These are phyloP conservation scores for Pediacus dermestoides DNA, from an alignment of 2,888 invertebrate species.

Conservation along the genomic window DNA sequence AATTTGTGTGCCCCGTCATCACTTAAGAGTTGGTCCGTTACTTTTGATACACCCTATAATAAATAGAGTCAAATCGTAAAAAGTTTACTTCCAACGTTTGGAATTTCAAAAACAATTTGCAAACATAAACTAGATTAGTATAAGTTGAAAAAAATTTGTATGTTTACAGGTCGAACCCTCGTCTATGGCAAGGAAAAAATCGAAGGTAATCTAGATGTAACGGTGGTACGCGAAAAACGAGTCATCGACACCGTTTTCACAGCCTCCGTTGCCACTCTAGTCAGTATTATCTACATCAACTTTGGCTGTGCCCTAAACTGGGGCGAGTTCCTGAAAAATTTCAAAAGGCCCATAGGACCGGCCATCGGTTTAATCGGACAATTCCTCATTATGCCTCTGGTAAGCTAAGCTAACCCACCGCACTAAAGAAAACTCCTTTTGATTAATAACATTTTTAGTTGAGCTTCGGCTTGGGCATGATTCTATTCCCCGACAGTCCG, in stretches of 20 bases:
- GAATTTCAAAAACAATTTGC: neutral
- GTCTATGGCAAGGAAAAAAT: conserved; percentile 29
- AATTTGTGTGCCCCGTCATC: no score
- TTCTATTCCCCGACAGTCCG: conserved; percentile 65
- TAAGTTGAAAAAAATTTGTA: no score
- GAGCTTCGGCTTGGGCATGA: conserved; percentile 67
- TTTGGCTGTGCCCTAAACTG: conserved; percentile 87
- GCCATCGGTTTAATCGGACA: conserved; percentile 75
- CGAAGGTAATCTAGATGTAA: conserved; percentile 28
- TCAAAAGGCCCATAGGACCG: conserved; percentile 73
- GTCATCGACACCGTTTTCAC: conserved; percentile 72
- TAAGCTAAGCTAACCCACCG: conserved; percentile 50
- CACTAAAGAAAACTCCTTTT: conserved; percentile 4
- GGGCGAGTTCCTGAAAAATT: conserved; percentile 61
- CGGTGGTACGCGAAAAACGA: conserved; percentile 49
- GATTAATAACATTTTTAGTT: conserved; percentile 52
- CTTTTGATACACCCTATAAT: no score
- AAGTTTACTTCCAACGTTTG: neutral
- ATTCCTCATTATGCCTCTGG: conserved; percentile 82
- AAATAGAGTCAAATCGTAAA: neutral
- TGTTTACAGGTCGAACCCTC: conserved; percentile 36
- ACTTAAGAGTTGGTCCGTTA: no score
- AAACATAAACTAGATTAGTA: neutral
- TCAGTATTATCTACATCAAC: conserved; percentile 81
- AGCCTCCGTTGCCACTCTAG: conserved; percentile 69